phyloP scores from a whole-genome alignment of 2,888 invertebrate genomes.

The Mimachlamys varia region DNA sequence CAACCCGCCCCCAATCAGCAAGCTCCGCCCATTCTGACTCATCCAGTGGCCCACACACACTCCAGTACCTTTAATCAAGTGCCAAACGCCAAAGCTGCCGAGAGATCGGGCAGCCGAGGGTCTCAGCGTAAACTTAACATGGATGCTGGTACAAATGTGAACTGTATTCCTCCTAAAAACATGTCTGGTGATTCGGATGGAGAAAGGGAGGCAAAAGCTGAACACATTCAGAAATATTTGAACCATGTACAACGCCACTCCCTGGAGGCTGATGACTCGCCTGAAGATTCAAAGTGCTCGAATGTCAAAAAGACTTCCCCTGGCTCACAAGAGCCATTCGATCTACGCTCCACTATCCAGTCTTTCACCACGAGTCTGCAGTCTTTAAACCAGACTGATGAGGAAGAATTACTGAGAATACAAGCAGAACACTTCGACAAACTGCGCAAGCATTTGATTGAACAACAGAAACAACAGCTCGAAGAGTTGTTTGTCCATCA shows the following conservation, averaged over 20 bases:
- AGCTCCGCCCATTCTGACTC: background rate
- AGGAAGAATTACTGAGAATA: constrained; percentile 66
- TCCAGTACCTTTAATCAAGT: background rate
- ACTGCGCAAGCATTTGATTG: constrained; percentile 76
- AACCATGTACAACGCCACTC: constrained; percentile 71
- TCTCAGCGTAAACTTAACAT: constrained; percentile 41
- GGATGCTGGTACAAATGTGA: constrained; percentile 28
- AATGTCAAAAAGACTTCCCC: background rate
- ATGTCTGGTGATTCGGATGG: constrained; percentile 45
- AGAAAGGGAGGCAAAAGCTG: constrained; percentile 75
- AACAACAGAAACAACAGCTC: constrained; percentile 84
- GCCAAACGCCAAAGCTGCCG: background rate
- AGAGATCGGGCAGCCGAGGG: constrained; percentile 9
- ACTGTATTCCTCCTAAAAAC: constrained; percentile 38
- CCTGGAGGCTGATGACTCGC: constrained; percentile 50
- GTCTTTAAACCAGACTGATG: constrained; percentile 60
- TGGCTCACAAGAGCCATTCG: constrained; percentile 36
- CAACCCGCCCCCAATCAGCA: background rate
- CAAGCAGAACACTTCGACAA: constrained; percentile 74
- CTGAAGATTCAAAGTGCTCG: constrained; percentile 36
- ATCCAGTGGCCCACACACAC: background rate
- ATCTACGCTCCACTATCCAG: constrained; percentile 58
- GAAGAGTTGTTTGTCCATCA: constrained; percentile 81
- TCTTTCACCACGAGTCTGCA: constrained; percentile 62
- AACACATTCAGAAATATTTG: constrained; percentile 77